These are phyloP conservation scores for Allygus modestus DNA, from an alignment of 2,888 invertebrate species.

Conservation along the genomic window DNA sequence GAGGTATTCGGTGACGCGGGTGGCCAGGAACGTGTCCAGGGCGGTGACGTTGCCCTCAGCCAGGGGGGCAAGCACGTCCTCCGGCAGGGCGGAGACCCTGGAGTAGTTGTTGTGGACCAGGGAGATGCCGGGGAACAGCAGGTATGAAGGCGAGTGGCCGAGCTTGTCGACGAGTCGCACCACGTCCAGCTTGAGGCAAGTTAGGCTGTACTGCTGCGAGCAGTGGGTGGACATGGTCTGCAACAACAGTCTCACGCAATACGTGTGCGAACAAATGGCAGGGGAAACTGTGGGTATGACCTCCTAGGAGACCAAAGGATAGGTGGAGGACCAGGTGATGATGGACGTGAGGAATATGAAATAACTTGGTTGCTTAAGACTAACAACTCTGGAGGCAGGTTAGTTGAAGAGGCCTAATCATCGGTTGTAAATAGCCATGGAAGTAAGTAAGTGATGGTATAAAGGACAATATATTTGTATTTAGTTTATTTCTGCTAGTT, in stretches of 20 bases:
- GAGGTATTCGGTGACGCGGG: conserved; percentile 68
- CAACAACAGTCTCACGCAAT: conserved; percentile 11
- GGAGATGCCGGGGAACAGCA: conserved; percentile 85
- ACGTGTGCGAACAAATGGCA: background rate
- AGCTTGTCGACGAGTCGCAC: conserved; percentile 86
- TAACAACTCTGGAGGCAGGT: too few relatives aligned
- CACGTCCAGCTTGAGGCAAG: conserved; percentile 88
- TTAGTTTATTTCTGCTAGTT: too few relatives aligned
- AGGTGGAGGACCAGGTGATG: too few relatives aligned
- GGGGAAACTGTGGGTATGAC: too few relatives aligned
- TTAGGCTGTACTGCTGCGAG: conserved; percentile 80
- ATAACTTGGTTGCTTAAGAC: too few relatives aligned
- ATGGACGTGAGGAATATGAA: too few relatives aligned
- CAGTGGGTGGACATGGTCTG: conserved; percentile 73
- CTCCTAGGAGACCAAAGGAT: too few relatives aligned
- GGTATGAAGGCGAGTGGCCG: conserved; percentile 83
- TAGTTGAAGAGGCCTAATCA: too few relatives aligned
- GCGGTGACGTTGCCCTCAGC: conserved; percentile 63
- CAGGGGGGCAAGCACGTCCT: conserved; percentile 43
- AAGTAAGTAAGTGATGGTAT: too few relatives aligned
- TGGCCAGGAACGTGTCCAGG: conserved; percentile 67
- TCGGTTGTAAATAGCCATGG: too few relatives aligned
- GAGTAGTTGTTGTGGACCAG: conserved; percentile 65
- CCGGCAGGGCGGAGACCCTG: conserved; percentile 39
- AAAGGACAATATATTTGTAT: too few relatives aligned